Evolutionary conservation across 2,888 invertebrate genomes (phyloP), one percentile per base, ranked within the genome.

Genomic region (Macroteleia sp.): DNA sequence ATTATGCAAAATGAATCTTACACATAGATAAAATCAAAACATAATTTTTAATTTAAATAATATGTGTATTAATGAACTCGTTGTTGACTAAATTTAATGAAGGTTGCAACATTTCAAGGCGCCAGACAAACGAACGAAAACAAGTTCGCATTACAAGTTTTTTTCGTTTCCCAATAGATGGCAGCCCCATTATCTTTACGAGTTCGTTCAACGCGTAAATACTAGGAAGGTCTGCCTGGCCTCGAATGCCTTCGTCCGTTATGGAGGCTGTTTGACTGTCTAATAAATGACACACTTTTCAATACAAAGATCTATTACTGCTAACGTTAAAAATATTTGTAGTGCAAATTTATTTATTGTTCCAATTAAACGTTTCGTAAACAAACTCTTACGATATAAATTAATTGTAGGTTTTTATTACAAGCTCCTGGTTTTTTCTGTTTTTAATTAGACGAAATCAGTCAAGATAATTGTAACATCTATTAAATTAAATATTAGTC

Each of bases 131-230:
- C 54, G 70, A 61, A 71, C 66, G 71, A 62, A 67, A 67, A 71
- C 71, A 67, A 66, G 83, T 81, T 74, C 82, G 83, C 79, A 82
- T 82, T 81, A 67, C 79, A 86, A 85, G 84, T 89, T 87, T 77
- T 88, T 86, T 82, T 80, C 84, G 82, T 81, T 59, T 48, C 73
- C 89, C 91, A 85, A 90, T 85, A 91, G 91, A 91, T 91, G 91
- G 91, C 91, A 87, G 89, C 89, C 89, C 86, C 83, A 88, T 89
- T 90, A 89, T 90, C 90, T 87, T 86, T 86, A 74, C 69, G 79
- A 71, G 73, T 80, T 83, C 82, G 77, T 83, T 84, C 82, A 79
- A 75, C 74, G 70, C 66, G 70, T 71, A 71, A 73, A 79, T 57
- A 62, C 74, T 69, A 66, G 70, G 71, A 79, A 71, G 77, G 67